Evolutionary conservation across 2,797 vertebrate genomes (phyloP).

Genomic region (Anolis apletophallus): DNA sequence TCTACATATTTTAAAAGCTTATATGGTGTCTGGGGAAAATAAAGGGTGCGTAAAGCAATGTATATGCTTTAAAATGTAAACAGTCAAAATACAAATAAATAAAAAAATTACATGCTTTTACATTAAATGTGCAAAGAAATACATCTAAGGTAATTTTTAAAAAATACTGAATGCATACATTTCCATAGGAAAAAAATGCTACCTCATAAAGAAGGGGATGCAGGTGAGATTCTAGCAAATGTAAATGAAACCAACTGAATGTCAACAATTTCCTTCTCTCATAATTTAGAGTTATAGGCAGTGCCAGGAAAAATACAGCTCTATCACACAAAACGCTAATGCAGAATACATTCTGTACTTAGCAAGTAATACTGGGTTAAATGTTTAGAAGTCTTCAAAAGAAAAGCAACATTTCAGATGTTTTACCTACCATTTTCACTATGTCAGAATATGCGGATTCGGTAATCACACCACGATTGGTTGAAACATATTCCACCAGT

Average conservation of each 20-base stretch:
- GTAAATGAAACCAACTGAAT: background rate
- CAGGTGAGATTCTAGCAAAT: too few relatives aligned
- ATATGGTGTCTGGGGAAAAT: too few relatives aligned
- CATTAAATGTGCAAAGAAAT: too few relatives aligned
- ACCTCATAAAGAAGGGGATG: too few relatives aligned
- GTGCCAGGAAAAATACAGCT: background rate
- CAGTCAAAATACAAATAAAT: too few relatives aligned
- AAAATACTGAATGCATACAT: too few relatives aligned
- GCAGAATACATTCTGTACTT: background rate
- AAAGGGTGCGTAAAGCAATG: too few relatives aligned
- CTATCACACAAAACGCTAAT: background rate
- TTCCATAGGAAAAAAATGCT: too few relatives aligned
- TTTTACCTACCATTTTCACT: constrained; percentile 91
- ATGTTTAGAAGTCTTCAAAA: constrained; percentile 56
- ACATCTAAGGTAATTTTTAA: too few relatives aligned
- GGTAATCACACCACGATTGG: constrained; percentile 94
- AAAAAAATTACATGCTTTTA: too few relatives aligned
- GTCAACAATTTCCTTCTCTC: background rate
- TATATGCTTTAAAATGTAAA: too few relatives aligned
- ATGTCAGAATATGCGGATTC: constrained; percentile 95
- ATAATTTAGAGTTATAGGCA: background rate
- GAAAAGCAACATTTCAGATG: constrained; percentile 25
- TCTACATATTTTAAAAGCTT: too few relatives aligned
- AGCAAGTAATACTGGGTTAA: constrained; percentile 29
- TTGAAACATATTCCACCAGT: constrained; percentile 97